These are phyloP conservation scores for Notarius lentiginosus DNA, from an alignment of 2,113 vertebrate genomes.

Conservation along the genomic window DNA sequence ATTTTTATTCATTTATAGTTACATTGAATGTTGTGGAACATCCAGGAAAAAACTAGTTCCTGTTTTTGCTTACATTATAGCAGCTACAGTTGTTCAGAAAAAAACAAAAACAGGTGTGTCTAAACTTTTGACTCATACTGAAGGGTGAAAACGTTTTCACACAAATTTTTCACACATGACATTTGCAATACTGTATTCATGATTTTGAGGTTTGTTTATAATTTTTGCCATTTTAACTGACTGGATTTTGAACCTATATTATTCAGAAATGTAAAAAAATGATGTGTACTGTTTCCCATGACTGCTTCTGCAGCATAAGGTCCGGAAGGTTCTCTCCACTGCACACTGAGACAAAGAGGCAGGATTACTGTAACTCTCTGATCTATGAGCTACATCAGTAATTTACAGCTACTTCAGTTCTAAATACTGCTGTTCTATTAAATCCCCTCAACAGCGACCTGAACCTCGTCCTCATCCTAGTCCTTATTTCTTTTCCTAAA, in stretches of 20 bases:
- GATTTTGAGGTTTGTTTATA: background rate
- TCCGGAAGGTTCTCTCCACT: background rate
- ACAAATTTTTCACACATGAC: no score
- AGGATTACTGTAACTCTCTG: background rate
- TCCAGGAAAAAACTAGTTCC: background rate
- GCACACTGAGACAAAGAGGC: background rate
- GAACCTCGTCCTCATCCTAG: background rate
- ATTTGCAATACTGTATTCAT: background rate
- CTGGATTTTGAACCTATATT: background rate
- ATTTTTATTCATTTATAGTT: background rate
- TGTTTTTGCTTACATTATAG: no score
- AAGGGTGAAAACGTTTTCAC: no score
- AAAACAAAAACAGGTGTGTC: no score
- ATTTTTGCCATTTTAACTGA: background rate
- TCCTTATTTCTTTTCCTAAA: background rate
- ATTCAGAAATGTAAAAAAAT: background rate
- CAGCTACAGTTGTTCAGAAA: no score
- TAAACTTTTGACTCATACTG: no score
- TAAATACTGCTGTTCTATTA: background rate
- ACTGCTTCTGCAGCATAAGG: background rate
- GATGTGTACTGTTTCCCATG: background rate
- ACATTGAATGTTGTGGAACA: background rate
- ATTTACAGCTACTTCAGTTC: background rate
- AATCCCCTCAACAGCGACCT: background rate
- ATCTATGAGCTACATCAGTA: background rate